These are phyloP conservation scores for Apodemus sylvaticus DNA, from an alignment of 2,113 vertebrate species.

Conservation along the genomic window DNA sequence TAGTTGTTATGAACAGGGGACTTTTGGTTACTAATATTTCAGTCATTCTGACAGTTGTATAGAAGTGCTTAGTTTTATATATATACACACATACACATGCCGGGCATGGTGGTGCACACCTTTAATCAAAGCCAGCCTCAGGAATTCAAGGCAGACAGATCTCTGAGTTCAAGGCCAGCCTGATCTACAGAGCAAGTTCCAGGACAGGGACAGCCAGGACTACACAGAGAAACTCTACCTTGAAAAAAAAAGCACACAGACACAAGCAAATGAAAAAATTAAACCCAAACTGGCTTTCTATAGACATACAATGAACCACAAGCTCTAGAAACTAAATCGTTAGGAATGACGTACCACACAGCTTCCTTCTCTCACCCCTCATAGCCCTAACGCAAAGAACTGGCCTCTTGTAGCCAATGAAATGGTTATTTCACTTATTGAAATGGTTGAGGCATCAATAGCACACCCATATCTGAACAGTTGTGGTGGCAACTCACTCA, in stretches of 20 bases:
- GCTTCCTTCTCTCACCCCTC: background rate
- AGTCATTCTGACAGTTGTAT: background rate
- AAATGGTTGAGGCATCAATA: background rate
- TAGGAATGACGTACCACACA: accelerated
- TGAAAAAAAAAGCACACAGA: background rate
- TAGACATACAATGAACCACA: background rate
- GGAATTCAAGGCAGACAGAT: background rate
- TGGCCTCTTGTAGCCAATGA: background rate
- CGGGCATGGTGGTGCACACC: background rate
- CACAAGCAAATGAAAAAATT: background rate
- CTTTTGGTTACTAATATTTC: background rate
- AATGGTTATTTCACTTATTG: too few relatives aligned
- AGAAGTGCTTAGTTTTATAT: background rate
- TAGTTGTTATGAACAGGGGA: background rate
- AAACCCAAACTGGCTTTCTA: background rate
- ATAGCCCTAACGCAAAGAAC: background rate
- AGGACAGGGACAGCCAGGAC: too few relatives aligned
- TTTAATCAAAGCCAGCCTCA: too few relatives aligned
- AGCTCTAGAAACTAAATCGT: background rate
- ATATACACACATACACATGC: background rate
- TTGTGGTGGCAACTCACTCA: background rate
- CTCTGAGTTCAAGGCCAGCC: background rate
- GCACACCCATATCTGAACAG: background rate
- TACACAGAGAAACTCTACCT: background rate
- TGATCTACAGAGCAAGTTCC: background rate